Conservation (phyloP, 37 sponge, comb jelly and placozoan species). For the Geodia barretti region DNA sequence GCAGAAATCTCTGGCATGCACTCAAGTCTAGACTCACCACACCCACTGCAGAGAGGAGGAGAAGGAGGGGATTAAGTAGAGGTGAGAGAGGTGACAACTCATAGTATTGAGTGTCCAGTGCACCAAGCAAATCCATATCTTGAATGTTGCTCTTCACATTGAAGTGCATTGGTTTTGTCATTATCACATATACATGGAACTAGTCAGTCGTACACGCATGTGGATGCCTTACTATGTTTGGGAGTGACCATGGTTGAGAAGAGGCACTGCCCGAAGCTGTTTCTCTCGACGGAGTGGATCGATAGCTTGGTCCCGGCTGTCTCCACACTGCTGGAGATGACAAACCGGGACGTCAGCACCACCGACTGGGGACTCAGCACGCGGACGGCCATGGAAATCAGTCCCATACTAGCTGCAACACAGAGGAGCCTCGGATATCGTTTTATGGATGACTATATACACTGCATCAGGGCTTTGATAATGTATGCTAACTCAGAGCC, state of each 20-base stretch:
- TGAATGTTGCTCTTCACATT: no score
- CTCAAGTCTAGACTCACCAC: conserved; percentile 18
- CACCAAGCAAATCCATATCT: no score
- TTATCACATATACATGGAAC: no score
- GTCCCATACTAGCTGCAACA: conserved; percentile 1
- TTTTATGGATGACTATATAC: no score
- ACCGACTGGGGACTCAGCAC: conserved; percentile 17
- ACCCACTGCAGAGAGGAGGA: not conserved
- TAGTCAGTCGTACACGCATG: no score
- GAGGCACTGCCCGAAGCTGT: conserved; percentile 24
- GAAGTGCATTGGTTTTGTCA: no score
- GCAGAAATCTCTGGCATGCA: conserved; percentile 18
- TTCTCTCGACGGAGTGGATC: conserved; percentile 8
- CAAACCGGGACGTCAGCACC: conserved; percentile 1
- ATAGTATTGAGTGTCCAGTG: not conserved
- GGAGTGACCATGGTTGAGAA: conserved; percentile 6
- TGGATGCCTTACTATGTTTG: no score
- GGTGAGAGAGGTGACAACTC: not conserved
- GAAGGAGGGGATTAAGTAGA: not conserved
- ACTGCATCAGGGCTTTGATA: no score
- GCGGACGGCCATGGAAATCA: conserved; percentile 16
- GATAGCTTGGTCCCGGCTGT: not conserved
- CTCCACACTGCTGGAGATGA: not conserved
- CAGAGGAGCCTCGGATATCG: not conserved
- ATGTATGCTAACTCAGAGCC: no score